These are phyloP conservation scores for Bruchidius siliquastri DNA, from an alignment of 2,888 invertebrate species.

Conservation along the genomic window DNA sequence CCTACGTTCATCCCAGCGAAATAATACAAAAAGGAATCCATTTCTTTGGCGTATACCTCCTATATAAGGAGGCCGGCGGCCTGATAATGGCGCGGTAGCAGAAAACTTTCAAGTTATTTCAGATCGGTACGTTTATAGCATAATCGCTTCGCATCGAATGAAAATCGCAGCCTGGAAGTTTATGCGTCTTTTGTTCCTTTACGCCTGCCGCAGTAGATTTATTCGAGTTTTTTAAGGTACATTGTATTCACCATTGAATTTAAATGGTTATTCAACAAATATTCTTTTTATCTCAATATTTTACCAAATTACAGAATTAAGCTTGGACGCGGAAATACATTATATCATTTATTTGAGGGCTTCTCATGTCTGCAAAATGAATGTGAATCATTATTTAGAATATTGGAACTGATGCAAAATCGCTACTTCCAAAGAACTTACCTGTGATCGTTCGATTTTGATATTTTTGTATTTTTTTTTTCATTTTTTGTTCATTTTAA, in stretches of 20 bases:
- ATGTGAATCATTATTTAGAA: no score
- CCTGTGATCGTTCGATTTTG: no score
- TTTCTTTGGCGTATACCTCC: neutral
- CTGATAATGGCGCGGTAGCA: constrained; percentile 10
- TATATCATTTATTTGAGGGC: no score
- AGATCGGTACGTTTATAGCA: constrained; percentile 5
- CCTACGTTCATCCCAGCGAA: neutral
- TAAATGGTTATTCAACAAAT: constrained; percentile 8
- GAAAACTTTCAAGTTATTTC: constrained; percentile 13
- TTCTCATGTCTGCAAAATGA: no score
- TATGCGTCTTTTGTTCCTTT: constrained; percentile 20
- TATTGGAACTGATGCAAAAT: no score
- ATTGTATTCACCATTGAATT: constrained; percentile 13
- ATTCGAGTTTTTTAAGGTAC: constrained; percentile 13
- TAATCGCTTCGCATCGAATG: constrained; percentile 16
- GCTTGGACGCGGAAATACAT: no score
- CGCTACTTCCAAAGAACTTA: no score
- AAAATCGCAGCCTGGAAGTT: constrained; percentile 14
- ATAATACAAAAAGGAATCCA: neutral
- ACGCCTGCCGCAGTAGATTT: constrained; percentile 12
- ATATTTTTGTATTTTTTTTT: no score
- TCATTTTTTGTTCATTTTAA: no score
- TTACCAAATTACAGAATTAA: neutral
- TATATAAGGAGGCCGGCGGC: constrained; percentile 10
- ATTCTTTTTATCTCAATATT: neutral